These are phyloP conservation scores for Galbula dea DNA, from an alignment of 2,113 vertebrate species.

Conservation along the genomic window DNA sequence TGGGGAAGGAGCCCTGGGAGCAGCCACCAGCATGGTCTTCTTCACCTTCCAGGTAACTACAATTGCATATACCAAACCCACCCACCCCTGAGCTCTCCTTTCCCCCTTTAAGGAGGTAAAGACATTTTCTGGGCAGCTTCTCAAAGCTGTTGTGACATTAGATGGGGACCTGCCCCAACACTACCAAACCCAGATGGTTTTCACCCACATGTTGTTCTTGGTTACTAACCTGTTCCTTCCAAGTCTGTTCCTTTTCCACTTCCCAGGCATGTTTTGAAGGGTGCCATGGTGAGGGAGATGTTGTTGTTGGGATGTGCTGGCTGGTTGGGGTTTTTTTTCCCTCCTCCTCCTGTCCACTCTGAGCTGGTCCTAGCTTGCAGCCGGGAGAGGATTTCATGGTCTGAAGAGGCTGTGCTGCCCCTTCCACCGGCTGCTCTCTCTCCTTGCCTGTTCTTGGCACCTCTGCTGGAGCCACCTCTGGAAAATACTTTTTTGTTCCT, in stretches of 20 bases:
- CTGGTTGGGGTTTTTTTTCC: neutral
- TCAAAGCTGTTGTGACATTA: neutral
- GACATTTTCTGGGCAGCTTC: fast-evolving
- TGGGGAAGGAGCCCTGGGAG: neutral
- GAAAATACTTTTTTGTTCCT: neutral
- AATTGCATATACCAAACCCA: neutral
- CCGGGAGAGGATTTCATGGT: neutral
- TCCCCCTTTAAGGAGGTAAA: neutral
- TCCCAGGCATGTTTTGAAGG: fast-evolving
- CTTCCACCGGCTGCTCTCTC: neutral
- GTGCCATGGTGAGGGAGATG: fast-evolving
- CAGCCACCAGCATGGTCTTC: conserved; percentile 56
- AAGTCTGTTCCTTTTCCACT: neutral
- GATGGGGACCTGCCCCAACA: neutral
- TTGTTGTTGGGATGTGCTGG: neutral
- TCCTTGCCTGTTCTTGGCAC: conserved; percentile 26
- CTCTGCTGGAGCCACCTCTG: neutral
- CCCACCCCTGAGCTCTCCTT: neutral
- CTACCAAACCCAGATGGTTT: neutral
- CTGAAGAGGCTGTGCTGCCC: neutral
- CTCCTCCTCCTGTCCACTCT: neutral
- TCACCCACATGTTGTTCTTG: neutral
- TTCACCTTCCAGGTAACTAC: conserved; percentile 54
- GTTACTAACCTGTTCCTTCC: neutral
- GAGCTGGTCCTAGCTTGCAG: neutral